Conservation (phyloP, 2,888 invertebrate species). For the Caenorhabditis sp. region DNA sequence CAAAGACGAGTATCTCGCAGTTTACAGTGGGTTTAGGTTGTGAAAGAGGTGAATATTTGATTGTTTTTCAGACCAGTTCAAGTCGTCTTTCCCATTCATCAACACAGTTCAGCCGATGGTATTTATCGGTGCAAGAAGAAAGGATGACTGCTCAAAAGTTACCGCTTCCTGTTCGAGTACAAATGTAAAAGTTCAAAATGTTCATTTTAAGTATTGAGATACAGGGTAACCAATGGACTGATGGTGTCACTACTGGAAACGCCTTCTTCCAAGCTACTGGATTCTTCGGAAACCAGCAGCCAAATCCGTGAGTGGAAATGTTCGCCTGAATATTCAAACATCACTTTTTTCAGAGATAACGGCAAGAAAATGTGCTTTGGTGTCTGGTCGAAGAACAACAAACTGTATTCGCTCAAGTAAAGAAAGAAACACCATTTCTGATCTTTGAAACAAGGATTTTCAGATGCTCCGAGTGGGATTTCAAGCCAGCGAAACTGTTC, state of each 20-base stretch:
- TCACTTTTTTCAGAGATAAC: constrained; percentile 4
- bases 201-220: neutral
- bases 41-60: too few relatives aligned
- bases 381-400: constrained; percentile 25
- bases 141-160: constrained; percentile 2
- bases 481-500: constrained; percentile 7
- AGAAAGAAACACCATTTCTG: neutral
- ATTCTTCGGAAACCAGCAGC: constrained; percentile 11
- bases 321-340: neutral
- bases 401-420: constrained; percentile 16
- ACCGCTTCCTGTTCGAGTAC: neutral
- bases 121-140: constrained; percentile 16
- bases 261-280: neutral
- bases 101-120: constrained; percentile 12
- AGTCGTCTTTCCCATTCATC: constrained; percentile 2
- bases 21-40: neutral
- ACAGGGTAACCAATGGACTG: constrained; percentile 34
- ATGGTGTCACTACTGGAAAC: constrained; percentile 9
- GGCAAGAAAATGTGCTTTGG: constrained; percentile 39
- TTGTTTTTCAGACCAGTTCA: constrained; percentile 9
- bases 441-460: neutral
- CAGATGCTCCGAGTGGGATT: constrained; percentile 19
- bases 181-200: neutral
- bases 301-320: constrained; percentile 14
- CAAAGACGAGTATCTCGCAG: constrained; percentile 2